Percentiles rank a stretch among this genome's conserved stretches.
These are phyloP conservation scores for Ianthella basta DNA, from an alignment of 37 sponge, comb jelly and placozoan genomes.

Conservation along the genomic window DNA sequence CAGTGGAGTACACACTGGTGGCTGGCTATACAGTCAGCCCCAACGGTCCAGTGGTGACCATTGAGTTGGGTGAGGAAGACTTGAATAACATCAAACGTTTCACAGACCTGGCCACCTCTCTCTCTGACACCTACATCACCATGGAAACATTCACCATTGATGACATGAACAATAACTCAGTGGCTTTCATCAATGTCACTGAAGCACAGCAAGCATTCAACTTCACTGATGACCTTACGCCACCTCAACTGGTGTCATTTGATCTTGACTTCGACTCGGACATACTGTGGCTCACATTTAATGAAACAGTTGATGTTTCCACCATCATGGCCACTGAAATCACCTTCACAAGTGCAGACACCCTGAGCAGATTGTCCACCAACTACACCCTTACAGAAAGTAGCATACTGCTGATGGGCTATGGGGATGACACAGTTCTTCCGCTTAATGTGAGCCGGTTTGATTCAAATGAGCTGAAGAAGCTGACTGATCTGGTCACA, in stretches of 20 bases:
- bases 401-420: constrained; percentile 36
- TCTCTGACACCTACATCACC: constrained; percentile 60
- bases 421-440: constrained; percentile 72
- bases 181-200: constrained; percentile 26
- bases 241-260: constrained; percentile 61
- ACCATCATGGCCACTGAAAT: constrained; percentile 51
- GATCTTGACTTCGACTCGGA: constrained; percentile 58
- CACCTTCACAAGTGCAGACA: constrained; percentile 36
- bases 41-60: constrained; percentile 54
- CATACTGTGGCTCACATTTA: constrained; percentile 78
- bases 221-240: constrained; percentile 69
- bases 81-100: constrained; percentile 87
- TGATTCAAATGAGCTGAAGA: constrained; percentile 83
- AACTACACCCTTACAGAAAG: constrained; percentile 50
- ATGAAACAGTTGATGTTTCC: constrained; percentile 66
- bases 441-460: constrained; percentile 57
- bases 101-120: constrained; percentile 54
- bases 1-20: constrained; percentile 45
- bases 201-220: constrained; percentile 60
- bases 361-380: not conserved
- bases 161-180: constrained; percentile 82
- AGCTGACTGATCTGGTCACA: constrained; percentile 71
- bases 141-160: constrained; percentile 32
- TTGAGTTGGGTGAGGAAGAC: constrained; percentile 51
- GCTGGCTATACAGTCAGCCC: constrained; percentile 49